phyloP scores from a whole-genome alignment of 2,888 invertebrate species.

The Carabus problematicus region DNA sequence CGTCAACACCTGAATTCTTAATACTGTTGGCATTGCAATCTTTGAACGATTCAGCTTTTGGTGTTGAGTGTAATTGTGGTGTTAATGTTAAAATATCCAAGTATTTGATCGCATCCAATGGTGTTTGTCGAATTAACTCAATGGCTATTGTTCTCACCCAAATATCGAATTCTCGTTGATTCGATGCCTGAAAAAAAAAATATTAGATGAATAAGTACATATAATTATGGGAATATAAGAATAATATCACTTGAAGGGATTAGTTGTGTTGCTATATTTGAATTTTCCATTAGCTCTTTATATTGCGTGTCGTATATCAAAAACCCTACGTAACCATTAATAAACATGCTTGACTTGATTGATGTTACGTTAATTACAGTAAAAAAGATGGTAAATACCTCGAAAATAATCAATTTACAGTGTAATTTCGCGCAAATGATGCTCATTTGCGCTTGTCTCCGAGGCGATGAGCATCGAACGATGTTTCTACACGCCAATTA shows the following conservation, averaged over 20 bases:
- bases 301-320: too few species aligned
- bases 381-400: neutral
- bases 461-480: too few species aligned
- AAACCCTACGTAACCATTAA: too few species aligned
- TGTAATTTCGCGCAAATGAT: conserved; percentile 17
- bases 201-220: conserved; percentile 10
- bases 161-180: conserved; percentile 72
- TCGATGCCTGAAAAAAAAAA: conserved; percentile 69
- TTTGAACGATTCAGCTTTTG: conserved; percentile 47
- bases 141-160: conserved; percentile 79
- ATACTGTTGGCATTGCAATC: conserved; percentile 53
- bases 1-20: conserved; percentile 26
- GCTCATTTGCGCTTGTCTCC: neutral
- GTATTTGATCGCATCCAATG: conserved; percentile 74
- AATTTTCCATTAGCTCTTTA: neutral
- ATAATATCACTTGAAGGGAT: neutral
- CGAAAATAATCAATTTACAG: conserved; percentile 18
- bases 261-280: conserved; percentile 1
- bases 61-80: conserved; percentile 33
- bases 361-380: conserved; percentile 9
- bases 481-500: conserved; percentile 11
- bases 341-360: neutral
- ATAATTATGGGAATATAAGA: too few species aligned
- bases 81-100: conserved; percentile 73
- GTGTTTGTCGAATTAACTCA: conserved; percentile 77